phyloP scores from a whole-genome alignment of 2,113 vertebrate species.

The Crotophaga sulcirostris region DNA sequence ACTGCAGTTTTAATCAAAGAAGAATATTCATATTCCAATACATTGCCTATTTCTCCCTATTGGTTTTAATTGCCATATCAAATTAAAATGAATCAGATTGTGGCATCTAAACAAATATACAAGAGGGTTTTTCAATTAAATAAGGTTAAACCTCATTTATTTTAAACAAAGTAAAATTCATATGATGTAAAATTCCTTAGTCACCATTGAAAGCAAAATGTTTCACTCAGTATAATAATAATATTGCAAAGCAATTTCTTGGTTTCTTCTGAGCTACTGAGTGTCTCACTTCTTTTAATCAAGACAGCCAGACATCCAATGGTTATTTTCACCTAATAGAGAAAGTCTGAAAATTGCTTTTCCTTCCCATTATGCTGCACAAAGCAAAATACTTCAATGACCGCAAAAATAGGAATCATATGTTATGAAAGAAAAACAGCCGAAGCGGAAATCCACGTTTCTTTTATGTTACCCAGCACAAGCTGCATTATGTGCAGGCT shows the following conservation, averaged over 20 bases:
- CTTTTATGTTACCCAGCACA: slow-evolving; percentile 2
- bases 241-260: not conserved
- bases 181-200: not conserved
- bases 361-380: not conserved
- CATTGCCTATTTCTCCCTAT: not conserved
- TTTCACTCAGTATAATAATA: not conserved
- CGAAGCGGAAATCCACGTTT: slow-evolving; percentile 35
- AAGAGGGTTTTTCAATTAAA: not conserved
- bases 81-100: not conserved
- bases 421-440: slow-evolving; percentile 12
- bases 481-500: not conserved
- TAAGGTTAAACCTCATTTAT: not conserved
- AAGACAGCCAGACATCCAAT: not conserved
- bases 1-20: not conserved
- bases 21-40: not conserved
- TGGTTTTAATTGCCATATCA: not conserved
- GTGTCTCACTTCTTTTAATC: not conserved
- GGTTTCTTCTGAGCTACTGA: not conserved
- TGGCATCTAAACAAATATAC: not conserved
- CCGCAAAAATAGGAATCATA: not conserved
- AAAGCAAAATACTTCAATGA: slow-evolving; percentile 31
- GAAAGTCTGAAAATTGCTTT: not conserved
- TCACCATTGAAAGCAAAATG: not conserved
- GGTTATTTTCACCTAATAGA: slow-evolving; percentile 1
- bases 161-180: not conserved